phyloP scores from a whole-genome alignment of 2,888 invertebrate species.

The Acanthosepion lycidas region DNA sequence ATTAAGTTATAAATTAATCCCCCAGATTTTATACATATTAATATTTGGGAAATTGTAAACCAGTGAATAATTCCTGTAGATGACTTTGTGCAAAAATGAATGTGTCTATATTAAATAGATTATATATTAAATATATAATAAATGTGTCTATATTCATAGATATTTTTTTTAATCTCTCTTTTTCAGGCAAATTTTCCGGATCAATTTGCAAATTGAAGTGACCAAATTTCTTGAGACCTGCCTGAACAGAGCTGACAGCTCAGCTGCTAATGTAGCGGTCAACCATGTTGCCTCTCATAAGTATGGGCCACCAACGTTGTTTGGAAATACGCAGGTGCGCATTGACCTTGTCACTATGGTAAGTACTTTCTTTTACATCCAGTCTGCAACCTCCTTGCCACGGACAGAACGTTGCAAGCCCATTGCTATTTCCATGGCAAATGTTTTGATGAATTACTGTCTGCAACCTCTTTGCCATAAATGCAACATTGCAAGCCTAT shows the following conservation, averaged over 20 bases:
- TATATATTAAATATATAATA: neutral
- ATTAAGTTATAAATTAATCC: too few species aligned
- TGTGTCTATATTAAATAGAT: too few species aligned
- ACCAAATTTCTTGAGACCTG: constrained; percentile 77
- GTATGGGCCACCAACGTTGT: constrained; percentile 66
- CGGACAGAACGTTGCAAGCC: too few species aligned
- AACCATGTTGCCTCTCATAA: constrained; percentile 56
- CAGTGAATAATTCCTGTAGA: neutral
- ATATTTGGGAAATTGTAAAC: too few species aligned
- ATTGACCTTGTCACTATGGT: constrained; percentile 70
- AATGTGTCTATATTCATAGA: neutral
- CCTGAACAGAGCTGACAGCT: constrained; percentile 58
- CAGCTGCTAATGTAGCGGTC: constrained; percentile 58
- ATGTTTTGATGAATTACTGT: too few species aligned
- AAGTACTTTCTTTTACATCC: constrained; percentile 46
- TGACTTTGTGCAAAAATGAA: too few species aligned
- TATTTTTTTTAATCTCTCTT: neutral
- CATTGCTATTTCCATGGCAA: too few species aligned
- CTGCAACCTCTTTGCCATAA: too few species aligned
- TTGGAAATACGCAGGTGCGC: constrained; percentile 65
- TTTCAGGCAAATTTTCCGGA: constrained; percentile 85
- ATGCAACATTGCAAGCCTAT: too few species aligned
- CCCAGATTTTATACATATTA: too few species aligned
- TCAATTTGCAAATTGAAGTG: constrained; percentile 87
- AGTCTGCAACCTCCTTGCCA: too few species aligned